Evolutionary conservation across 2,797 vertebrate species (phyloP), one percentile per base, ranked within the genome.

Genomic region (Sebastes alutus): DNA sequence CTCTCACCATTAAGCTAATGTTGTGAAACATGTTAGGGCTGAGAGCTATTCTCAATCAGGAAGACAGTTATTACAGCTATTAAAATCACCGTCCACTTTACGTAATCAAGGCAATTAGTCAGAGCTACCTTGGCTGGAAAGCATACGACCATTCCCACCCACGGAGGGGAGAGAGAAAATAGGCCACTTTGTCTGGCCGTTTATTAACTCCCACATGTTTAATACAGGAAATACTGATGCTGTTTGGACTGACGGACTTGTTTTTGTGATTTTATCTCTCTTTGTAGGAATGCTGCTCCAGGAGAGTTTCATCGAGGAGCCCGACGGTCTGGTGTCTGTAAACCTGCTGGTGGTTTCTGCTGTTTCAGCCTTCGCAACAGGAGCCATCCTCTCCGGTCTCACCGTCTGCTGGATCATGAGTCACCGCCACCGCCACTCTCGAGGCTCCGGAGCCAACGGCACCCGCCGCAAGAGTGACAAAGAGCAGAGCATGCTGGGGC

Each of bases 391-490:
- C 84, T 99, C 98, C 0, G 98, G 98, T 60, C 96, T 99, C 89
- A 96, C 96, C 23, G 97, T 99, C 70, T 99, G 98, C 92, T 99
- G 98, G 97, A 97, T 98, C 88, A 97, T 99, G 94, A 97, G 97
- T 14, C 97, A 97, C 86, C 97, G 97, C n/a, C 97, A 97, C 78
- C 96, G 97, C 35, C 92, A 91, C 67, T 90, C 94, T 25, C 93
- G 95, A 1, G 72, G 93, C 2, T 68, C 92, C 0, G 93, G 91
- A 5, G 86, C 91, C 13, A 72, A 75, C 2, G 94, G 96, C 55
- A 92, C 96, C 0, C 96, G 97, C 0, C 97, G 97, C 83, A 97
- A 97, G 32, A 83, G 81, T 56, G 98, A 99, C 89, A 98, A 98
- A 85, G 97, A 99, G 89, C 95, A 95, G 85, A 96, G 94, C 86